A percentile compares a stretch with the other conserved stretches of the same genome.
Conservation (phyloP, 2,797 vertebrate species). For the Thaleichthys pacificus region DNA sequence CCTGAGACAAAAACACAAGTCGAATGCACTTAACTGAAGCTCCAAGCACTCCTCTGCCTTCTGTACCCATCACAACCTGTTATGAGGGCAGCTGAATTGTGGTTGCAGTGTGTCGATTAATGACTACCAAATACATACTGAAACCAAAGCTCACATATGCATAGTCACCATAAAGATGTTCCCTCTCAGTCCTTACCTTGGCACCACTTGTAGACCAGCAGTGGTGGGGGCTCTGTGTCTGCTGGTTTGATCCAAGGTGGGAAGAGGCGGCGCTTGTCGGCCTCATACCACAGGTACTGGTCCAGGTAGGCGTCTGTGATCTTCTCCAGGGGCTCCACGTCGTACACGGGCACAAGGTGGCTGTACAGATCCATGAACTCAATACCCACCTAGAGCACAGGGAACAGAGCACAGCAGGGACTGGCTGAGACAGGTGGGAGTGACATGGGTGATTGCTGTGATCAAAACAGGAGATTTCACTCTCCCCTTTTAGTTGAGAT, state of each 20-base stretch:
- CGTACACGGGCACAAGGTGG: constrained; percentile 96
- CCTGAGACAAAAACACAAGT: constrained; percentile 66
- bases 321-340: constrained; percentile 98
- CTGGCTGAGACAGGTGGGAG: constrained; percentile 2
- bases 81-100: no score
- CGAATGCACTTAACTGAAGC: neutral
- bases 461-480: neutral
- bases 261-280: constrained; percentile 95
- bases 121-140: no score
- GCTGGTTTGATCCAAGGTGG: constrained; percentile 99
- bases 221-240: constrained; percentile 95
- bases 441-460: neutral
- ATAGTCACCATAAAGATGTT: no score
- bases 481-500: neutral
- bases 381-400: constrained; percentile 86
- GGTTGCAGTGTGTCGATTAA: no score
- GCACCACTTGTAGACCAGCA: constrained; percentile 99
- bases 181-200: constrained; percentile 79
- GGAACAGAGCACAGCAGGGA: constrained; percentile 1
- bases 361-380: constrained; percentile 99
- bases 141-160: no score
- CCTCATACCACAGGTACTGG: constrained; percentile 99
- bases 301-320: constrained; percentile 98
- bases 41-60: neutral
- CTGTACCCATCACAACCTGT: no score